Percentiles rank a stretch among this genome's conserved stretches.
Evolutionary conservation across 2,113 vertebrate species (phyloP).

Genomic region (Lucifuga dentata): DNA sequence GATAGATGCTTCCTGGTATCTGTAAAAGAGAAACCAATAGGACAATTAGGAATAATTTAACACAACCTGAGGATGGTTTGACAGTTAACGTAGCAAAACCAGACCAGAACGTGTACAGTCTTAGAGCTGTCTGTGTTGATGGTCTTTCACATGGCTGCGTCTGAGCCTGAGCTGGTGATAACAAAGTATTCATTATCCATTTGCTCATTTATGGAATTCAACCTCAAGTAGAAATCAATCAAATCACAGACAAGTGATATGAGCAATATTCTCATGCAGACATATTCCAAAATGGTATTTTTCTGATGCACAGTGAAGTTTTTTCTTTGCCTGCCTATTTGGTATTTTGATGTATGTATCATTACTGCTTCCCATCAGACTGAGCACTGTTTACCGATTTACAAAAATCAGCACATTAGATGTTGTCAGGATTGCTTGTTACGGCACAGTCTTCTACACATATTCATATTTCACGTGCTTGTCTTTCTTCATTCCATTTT

Average conservation of each 20-base stretch:
- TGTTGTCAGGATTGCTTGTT: neutral
- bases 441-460: neutral
- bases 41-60: constrained; percentile 28
- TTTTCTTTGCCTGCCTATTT: too few relatives aligned
- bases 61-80: neutral
- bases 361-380: too few relatives aligned
- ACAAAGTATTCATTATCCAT: neutral
- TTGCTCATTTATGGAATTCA: neutral
- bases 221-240: neutral
- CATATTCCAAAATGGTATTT: too few relatives aligned
- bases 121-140: neutral
- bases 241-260: neutral
- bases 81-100: neutral
- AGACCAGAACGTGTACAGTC: too few relatives aligned
- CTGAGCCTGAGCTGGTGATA: neutral
- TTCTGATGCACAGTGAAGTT: too few relatives aligned
- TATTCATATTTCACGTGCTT: neutral
- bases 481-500: constrained; percentile 24
- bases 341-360: too few relatives aligned
- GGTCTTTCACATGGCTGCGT: neutral
- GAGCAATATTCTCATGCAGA: too few relatives aligned
- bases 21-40: constrained; percentile 43
- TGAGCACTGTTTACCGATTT: too few relatives aligned
- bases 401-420: constrained; percentile 2
- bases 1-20: constrained; percentile 27